phyloP scores from a whole-genome alignment of 2,113 vertebrate genomes.

The Mionectes macconnelli region DNA sequence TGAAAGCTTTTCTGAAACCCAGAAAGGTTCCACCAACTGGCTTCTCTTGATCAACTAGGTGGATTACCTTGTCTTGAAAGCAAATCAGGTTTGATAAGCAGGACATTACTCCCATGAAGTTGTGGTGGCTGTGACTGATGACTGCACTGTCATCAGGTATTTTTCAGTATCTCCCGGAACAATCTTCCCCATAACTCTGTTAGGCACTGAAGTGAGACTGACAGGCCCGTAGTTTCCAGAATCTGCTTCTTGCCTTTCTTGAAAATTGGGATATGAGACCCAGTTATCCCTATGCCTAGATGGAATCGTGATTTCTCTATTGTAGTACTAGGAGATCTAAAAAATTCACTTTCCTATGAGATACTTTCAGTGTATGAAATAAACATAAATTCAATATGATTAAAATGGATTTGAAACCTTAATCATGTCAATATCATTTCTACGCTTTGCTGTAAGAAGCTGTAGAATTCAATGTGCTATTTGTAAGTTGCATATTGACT shows the following conservation, averaged over 20 bases:
- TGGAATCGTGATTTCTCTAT: accelerated
- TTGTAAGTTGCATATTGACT: background rate
- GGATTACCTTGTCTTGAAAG: background rate
- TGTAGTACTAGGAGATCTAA: background rate
- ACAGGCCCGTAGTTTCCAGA: background rate
- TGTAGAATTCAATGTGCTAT: background rate
- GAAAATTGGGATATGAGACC: background rate
- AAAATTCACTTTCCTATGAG: background rate
- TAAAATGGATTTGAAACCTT: background rate
- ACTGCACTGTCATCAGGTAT: background rate
- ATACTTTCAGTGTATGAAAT: background rate
- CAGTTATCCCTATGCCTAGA: background rate
- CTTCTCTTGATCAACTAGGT: background rate
- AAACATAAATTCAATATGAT: background rate
- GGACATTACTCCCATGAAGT: background rate
- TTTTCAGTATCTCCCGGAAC: background rate
- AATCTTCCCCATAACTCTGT: background rate
- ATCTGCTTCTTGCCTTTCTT: background rate
- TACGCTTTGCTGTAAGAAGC: background rate
- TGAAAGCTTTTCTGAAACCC: background rate
- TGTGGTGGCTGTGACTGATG: background rate
- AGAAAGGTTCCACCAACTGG: background rate
- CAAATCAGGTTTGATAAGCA: background rate
- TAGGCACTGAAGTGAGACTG: background rate
- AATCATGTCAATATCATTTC: background rate